These are phyloP conservation scores for Sceloporus undulatus DNA, from an alignment of 2,113 vertebrate genomes.

Conservation along the genomic window DNA sequence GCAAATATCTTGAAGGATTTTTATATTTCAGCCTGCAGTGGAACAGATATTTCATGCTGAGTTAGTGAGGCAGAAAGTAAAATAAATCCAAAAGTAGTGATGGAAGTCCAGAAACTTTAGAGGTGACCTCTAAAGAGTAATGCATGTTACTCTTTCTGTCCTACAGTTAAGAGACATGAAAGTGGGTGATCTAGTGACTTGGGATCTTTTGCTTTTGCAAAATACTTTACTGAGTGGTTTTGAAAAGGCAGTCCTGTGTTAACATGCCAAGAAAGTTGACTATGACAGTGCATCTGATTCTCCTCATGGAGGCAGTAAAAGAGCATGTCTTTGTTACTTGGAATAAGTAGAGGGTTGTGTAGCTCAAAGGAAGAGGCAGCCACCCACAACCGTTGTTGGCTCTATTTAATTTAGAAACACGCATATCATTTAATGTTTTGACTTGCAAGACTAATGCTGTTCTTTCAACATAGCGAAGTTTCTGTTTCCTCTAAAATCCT, in stretches of 20 bases:
- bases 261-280: slow-evolving; percentile 31
- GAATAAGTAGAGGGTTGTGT: neutral
- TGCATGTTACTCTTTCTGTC: neutral
- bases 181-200: neutral
- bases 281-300: slow-evolving; percentile 18
- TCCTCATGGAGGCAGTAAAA: slow-evolving; percentile 70
- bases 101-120: neutral
- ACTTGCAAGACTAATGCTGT: accelerated
- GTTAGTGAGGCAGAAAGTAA: neutral
- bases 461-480: accelerated
- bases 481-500: neutral
- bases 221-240: slow-evolving; percentile 35
- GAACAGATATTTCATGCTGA: neutral
- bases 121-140: neutral
- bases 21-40: neutral
- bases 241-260: slow-evolving; percentile 20
- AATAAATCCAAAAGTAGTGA: neutral
- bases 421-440: neutral
- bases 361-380: neutral
- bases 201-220: slow-evolving; percentile 29
- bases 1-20: neutral
- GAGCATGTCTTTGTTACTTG: slow-evolving; percentile 22
- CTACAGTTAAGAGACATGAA: neutral
- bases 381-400: accelerated
- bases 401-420: neutral